Conservation (phyloP, 2,888 invertebrate species). For the Thymelicus acteon region DNA sequence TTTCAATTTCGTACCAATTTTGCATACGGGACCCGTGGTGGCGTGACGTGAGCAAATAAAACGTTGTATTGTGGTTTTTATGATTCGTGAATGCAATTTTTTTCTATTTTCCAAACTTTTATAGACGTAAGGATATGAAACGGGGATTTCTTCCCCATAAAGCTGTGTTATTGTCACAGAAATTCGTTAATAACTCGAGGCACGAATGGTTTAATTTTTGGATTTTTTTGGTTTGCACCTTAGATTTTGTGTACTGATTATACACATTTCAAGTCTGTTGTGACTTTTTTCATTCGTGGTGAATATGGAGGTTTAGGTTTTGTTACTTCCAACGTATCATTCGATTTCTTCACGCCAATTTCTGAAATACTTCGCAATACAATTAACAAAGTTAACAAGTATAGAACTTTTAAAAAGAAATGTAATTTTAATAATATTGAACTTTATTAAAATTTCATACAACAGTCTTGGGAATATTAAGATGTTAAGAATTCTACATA, state of each 20-base stretch:
- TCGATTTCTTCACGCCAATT: no score
- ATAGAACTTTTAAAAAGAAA: no score
- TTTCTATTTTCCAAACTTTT: constrained; percentile 63
- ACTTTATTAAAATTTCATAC: no score
- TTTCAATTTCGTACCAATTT: constrained; percentile 85
- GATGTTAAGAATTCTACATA: no score
- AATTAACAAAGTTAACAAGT: no score
- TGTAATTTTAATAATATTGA: no score
- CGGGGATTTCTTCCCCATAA: constrained; percentile 61
- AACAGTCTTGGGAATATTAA: no score
- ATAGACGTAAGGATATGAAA: constrained; percentile 69
- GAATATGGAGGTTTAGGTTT: no score
- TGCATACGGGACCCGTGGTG: constrained; percentile 73
- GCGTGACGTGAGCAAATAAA: constrained; percentile 71
- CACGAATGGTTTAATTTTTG: constrained; percentile 43
- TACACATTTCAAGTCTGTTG: no score
- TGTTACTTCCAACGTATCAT: no score
- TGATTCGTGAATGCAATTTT: constrained; percentile 73
- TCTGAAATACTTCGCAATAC: no score
- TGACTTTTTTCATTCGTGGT: no score
- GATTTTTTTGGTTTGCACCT: constrained; percentile 43
- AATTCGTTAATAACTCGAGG: constrained; percentile 61
- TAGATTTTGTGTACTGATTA: background rate
- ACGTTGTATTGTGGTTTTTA: constrained; percentile 78
- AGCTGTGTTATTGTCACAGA: constrained; percentile 55